Base-by-base conservation (phyloP, 2,113 vertebrate species). In the Psittacus erithacus region DNA sequence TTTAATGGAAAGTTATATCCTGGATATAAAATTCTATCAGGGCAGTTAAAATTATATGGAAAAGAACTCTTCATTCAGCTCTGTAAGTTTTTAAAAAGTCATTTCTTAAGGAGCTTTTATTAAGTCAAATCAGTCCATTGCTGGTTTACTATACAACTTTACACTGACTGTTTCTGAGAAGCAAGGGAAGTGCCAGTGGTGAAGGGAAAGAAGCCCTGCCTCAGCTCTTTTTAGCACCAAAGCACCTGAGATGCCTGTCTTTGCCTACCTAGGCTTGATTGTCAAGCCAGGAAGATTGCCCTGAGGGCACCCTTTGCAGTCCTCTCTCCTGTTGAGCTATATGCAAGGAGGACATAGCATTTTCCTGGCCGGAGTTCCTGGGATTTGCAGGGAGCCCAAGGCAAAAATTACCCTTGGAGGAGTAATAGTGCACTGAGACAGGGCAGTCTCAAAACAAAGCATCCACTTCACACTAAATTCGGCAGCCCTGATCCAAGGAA, bases 21-120 rank as follows among this genome's bases (percentile, higher is more conserved):
- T 88, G 90, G 44, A 87, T 62, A 63, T 95, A 96, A 96, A 96
- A 91, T 73, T 96, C 24, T 93, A 92, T 92, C 88, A 84, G 49
- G n/a, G 69, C 49, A 75, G 52, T 91, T 90, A 92, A 81, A 90
- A 84, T 68, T 75, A 75, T 84, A 84, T 57, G 70, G 92, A 90
- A 91, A 96, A 90, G 86, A 91, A 75, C 80, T 79, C 77, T 76
- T 91, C 70, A 52, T 91, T 79, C 74, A 91, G 52, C 28, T 62
- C 88, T 77, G 20, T 60, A 67, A 92, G 50, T 92, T 90, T 88
- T 82, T 69, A 29, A 89, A 87, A 91, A 73, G 77, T 27, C n/a
- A 87, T 89, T 95, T 93, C 81, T 93, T 69, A 38, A 79, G 92
- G 90, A 79, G 47, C 28, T 90, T 94, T 81, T 87, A 87, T 94